These are phyloP conservation scores for Pseudochirops corinnae DNA, from an alignment of 2,797 vertebrate genomes.

Conservation along the genomic window DNA sequence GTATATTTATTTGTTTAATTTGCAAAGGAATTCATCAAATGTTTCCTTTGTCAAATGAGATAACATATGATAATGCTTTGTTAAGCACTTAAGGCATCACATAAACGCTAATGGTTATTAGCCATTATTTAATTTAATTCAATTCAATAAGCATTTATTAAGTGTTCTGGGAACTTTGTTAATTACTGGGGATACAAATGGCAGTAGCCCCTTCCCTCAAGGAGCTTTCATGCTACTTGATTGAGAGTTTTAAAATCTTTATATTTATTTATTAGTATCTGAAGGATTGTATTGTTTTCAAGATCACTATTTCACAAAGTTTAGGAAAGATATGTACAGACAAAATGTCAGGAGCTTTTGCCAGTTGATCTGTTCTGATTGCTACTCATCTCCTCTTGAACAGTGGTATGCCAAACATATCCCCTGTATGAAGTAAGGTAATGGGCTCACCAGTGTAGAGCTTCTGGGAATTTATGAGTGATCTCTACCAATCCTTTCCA, in stretches of 20 bases:
- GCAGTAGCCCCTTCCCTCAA: not conserved
- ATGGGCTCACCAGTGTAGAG: not conserved
- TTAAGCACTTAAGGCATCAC: not conserved
- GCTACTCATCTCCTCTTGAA: not conserved
- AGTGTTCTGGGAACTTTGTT: not conserved
- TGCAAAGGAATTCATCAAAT: not conserved
- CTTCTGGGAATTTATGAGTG: not conserved
- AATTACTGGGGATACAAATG: not conserved
- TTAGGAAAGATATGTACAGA: not conserved
- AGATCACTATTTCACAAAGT: not conserved
- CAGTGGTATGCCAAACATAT: not conserved
- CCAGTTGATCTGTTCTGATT: not conserved
- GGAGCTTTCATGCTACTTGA: not conserved
- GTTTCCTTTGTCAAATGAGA: not conserved
- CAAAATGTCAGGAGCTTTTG: not conserved
- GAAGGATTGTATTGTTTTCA: not conserved
- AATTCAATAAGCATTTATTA: not conserved
- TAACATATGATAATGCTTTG: not conserved
- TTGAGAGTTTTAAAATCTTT: not conserved
- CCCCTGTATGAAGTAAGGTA: not conserved
- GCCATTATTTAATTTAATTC: not conserved
- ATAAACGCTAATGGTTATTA: not conserved
- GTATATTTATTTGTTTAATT: not conserved
- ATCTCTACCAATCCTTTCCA: not conserved
- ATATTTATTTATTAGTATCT: not conserved